Evolutionary conservation across 1,140 invertebrate species (phyloP), one percentile per base, ranked within the genome.

Genomic region (Forficula auricularia): DNA sequence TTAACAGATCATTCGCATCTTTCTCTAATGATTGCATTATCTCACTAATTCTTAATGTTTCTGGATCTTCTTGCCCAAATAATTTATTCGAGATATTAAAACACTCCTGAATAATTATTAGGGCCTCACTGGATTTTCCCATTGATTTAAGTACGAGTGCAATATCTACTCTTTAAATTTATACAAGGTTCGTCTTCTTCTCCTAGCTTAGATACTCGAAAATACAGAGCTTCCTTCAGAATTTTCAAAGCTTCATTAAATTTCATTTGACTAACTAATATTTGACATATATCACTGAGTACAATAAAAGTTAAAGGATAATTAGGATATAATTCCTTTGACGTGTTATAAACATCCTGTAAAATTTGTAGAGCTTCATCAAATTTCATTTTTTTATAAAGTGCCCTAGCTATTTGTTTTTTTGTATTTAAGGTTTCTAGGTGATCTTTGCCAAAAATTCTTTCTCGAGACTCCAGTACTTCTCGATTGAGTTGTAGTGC

Each of bases 361-460:
- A n/a, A n/a, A n/a, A n/a, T n/a, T n/a, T n/a, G n/a, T n/a, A n/a
- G n/a, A n/a, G 13, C 34, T 45, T 10, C 41, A 30, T 3, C 10
- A 31, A 33, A 49, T 51, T 13, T 43, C 46, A n/a, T n/a, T 33
- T 47, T 34, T 6, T 7, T 35, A 33, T 32, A 40, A 9, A 48
- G 22, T 15, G 38, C 20, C 3, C 33, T n/a, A 2, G 20, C 50
- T 31, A 54, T 51, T 20, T 43, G 38, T 16, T 42, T 8, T 39
- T 46, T 33, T 9, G 48, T 50, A 27, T 37, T 38, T n/a, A 54
- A 42, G 13, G 42, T 48, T 15, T 50, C 46, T 14, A 38, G 39
- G 34, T 54, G 48, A 42, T 48, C 32, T 16, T 18, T 10, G 19
- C 40, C 39, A 31, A 53, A 50, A 19, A 32, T 22, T 45, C 44